phyloP scores from a whole-genome alignment of 1,140 invertebrate species.

The Neoseiulus cucumeris region DNA sequence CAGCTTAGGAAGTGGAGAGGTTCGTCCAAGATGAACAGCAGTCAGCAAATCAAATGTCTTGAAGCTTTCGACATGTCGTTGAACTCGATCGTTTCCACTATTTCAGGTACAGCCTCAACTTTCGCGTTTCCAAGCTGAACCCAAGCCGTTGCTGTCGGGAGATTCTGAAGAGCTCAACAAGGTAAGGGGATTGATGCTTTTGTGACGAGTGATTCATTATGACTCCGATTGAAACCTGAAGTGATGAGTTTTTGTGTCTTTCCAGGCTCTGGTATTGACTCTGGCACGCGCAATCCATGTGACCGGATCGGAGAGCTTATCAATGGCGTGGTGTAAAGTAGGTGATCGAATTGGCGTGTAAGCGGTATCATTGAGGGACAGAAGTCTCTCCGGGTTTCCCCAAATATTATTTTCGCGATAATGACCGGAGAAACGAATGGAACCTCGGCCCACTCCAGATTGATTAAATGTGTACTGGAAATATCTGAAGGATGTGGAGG shows the following conservation, averaged over 20 bases:
- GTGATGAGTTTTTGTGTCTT: not conserved
- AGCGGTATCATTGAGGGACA: too few relatives aligned
- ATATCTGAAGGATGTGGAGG: too few relatives aligned
- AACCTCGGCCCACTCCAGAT: too few relatives aligned
- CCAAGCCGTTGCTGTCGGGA: constrained; percentile 57
- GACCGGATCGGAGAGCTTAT: constrained; percentile 44
- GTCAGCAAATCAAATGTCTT: not conserved
- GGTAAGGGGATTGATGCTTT: constrained; percentile 11
- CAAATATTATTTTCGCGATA: too few relatives aligned
- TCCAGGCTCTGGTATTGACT: constrained; percentile 62
- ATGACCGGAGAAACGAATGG: too few relatives aligned
- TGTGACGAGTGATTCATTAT: too few relatives aligned
- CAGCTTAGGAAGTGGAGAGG: constrained; percentile 70
- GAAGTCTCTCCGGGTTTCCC: too few relatives aligned
- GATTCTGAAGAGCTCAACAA: constrained; percentile 84
- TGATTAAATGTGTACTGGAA: too few relatives aligned
- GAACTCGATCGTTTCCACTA: too few relatives aligned
- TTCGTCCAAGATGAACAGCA: constrained; percentile 41
- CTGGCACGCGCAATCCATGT: constrained; percentile 83
- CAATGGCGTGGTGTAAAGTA: constrained; percentile 57
- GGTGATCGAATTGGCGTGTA: too few relatives aligned
- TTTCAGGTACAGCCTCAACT: constrained; percentile 28
- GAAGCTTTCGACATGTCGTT: too few relatives aligned
- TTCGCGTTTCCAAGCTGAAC: constrained; percentile 62
- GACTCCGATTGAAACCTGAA: too few relatives aligned